phyloP scores from a whole-genome alignment of 2,797 vertebrate genomes.

The Molossus molossus region DNA sequence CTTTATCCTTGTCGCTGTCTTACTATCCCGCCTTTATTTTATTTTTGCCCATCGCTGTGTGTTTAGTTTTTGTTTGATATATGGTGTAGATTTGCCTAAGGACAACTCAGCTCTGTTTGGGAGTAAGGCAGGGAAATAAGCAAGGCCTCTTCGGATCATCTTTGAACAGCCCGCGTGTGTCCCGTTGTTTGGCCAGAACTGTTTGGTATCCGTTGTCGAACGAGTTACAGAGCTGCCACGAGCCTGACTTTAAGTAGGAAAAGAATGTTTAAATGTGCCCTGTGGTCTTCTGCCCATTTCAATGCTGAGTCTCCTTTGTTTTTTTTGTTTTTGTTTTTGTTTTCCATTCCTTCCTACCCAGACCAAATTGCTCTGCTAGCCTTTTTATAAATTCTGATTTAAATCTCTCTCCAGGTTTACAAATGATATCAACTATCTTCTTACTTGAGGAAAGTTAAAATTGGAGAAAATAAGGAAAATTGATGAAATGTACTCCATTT shows the following conservation, averaged over 20 bases:
- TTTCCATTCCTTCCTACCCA: slow-evolving; percentile 19
- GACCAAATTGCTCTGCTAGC: not conserved
- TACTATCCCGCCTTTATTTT: not conserved
- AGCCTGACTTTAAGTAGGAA: slow-evolving; percentile 48
- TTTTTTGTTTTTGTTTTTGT: not conserved
- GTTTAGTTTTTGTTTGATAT: not conserved
- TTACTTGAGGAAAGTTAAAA: slow-evolving; percentile 63
- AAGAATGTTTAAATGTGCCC: not conserved
- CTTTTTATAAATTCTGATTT: not conserved
- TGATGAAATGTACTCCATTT: not conserved
- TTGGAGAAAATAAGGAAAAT: slow-evolving; percentile 34
- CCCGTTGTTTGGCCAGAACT: slow-evolving; percentile 2
- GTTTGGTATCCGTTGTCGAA: not conserved
- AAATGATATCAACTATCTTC: not conserved
- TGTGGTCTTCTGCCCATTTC: not conserved
- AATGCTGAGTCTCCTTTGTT: not conserved
- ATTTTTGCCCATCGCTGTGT: not conserved
- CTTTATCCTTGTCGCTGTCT: not conserved
- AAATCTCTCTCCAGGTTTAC: not conserved
- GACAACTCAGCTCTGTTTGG: slow-evolving; percentile 3
- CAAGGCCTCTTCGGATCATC: not conserved
- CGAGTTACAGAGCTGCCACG: not conserved
- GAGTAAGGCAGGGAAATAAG: slow-evolving; percentile 40
- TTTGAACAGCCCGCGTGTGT: slow-evolving; percentile 14
- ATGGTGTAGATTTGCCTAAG: not conserved